Conservation (phyloP, 2,113 vertebrate species). For the Xenopus tropicalis region DNA sequence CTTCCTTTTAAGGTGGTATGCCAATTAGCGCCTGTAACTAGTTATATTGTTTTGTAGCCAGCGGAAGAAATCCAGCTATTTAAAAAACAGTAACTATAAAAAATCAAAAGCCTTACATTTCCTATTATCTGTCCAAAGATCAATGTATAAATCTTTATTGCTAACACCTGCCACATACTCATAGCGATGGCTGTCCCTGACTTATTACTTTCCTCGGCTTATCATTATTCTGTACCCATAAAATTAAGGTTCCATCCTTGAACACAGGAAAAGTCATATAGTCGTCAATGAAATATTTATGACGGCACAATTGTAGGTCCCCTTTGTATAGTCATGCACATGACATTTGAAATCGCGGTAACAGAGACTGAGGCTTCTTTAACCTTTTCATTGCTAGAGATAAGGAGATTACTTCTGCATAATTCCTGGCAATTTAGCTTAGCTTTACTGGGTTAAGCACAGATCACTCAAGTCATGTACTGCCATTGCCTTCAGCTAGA, state of each 20-base stretch:
- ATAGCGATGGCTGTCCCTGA: too few relatives aligned
- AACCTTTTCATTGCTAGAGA: constrained; percentile 6
- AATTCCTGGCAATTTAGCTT: constrained; percentile 7
- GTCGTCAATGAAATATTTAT: constrained; percentile 29
- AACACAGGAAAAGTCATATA: constrained; percentile 5
- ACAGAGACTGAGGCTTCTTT: background rate
- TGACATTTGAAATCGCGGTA: constrained; percentile 23
- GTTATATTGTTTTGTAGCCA: too few relatives aligned
- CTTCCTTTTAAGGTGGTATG: too few relatives aligned
- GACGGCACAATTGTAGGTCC: constrained; percentile 10
- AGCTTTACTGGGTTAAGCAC: constrained; percentile 5
- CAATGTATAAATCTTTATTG: too few relatives aligned
- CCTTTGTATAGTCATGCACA: constrained; percentile 16
- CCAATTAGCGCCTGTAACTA: too few relatives aligned
- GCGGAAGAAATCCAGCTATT: too few relatives aligned
- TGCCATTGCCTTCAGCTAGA: background rate
- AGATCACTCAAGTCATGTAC: background rate
- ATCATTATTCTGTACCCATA: background rate
- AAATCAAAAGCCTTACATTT: too few relatives aligned
- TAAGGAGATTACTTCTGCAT: constrained; percentile 19
- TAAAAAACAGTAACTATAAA: too few relatives aligned
- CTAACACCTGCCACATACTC: too few relatives aligned
- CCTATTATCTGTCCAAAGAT: too few relatives aligned
- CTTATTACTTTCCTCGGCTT: too few relatives aligned
- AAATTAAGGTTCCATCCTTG: background rate